Conservation (phyloP, 1,140 invertebrate genomes). For the Drosophila pachea region DNA sequence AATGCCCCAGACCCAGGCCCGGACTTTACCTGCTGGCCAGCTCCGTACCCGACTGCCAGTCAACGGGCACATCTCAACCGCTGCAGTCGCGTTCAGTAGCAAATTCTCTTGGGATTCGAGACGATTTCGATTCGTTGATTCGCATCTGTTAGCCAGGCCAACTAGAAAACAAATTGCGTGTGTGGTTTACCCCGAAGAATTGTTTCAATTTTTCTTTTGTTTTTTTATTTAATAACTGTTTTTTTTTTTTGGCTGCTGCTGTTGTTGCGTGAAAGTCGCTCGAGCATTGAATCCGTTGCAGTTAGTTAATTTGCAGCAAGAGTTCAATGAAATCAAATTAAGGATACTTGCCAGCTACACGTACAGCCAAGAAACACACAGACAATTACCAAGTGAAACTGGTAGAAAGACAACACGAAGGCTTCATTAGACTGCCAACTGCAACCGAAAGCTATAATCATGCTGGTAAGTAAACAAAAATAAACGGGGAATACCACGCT, state of each 20-base stretch:
- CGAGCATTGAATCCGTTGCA: slow-evolving; percentile 26
- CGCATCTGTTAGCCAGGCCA: slow-evolving; percentile 19
- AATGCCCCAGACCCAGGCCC: no score
- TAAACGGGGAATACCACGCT: not conserved
- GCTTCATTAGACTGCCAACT: slow-evolving; percentile 12
- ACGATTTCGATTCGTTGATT: slow-evolving; percentile 26
- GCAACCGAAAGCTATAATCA: slow-evolving; percentile 17
- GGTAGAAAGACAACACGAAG: not conserved
- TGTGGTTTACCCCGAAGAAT: slow-evolving; percentile 19
- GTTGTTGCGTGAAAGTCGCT: slow-evolving; percentile 66
- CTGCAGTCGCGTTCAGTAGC: slow-evolving; percentile 56
- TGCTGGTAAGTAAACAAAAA: slow-evolving; percentile 36
- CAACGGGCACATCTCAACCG: slow-evolving; percentile 68
- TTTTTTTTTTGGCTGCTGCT: slow-evolving; percentile 7
- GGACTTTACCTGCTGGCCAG: slow-evolving; percentile 66
- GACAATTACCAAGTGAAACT: slow-evolving; percentile 35
- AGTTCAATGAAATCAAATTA: slow-evolving; percentile 57
- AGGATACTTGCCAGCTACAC: slow-evolving; percentile 43
- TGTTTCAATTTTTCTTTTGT: slow-evolving; percentile 11
- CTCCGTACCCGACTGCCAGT: slow-evolving; percentile 56
- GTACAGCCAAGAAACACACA: slow-evolving; percentile 13
- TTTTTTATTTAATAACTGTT: slow-evolving; percentile 6
- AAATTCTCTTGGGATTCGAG: slow-evolving; percentile 11
- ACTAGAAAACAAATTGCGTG: slow-evolving; percentile 55
- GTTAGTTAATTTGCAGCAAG: slow-evolving; percentile 22